phyloP scores from a whole-genome alignment of 2,888 invertebrate species.

The Microctonus aethiopoides region DNA sequence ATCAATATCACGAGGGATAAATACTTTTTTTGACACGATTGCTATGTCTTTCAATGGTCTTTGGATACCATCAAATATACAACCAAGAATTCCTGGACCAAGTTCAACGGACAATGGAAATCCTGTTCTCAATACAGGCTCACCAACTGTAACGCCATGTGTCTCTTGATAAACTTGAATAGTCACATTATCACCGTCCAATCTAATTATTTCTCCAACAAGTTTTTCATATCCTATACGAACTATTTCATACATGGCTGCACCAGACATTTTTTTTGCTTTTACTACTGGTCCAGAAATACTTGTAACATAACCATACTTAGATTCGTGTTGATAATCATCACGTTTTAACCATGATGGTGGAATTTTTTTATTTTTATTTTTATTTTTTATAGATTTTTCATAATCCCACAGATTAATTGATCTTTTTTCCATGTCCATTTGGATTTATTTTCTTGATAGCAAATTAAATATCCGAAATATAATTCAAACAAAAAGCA shows the following conservation, averaged over 20 bases:
- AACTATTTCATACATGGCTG: conserved; percentile 99
- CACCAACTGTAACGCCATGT: conserved; percentile 97
- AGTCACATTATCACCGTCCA: conserved; percentile 98
- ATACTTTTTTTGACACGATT: conserved; percentile 91
- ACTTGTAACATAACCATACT: conserved; percentile 91
- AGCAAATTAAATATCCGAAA: background rate
- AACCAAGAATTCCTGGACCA: conserved; percentile 97
- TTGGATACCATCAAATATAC: conserved; percentile 99
- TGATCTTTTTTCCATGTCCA: background rate
- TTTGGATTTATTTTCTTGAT: background rate
- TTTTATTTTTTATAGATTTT: background rate
- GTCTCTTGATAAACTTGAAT: conserved; percentile 96
- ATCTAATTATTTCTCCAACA: conserved; percentile 98
- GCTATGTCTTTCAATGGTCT: conserved; percentile 95
- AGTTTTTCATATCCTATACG: conserved; percentile 95
- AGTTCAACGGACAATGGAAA: conserved; percentile 97
- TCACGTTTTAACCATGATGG: background rate
- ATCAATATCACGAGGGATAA: conserved; percentile 98
- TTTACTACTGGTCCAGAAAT: conserved; percentile 98
- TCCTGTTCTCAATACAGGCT: conserved; percentile 95
- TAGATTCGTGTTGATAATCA: conserved; percentile 73
- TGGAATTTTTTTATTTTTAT: background rate
- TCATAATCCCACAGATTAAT: background rate
- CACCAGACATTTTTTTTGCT: conserved; percentile 96
- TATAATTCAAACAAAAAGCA: background rate